Percentiles rank a stretch among this genome's conserved stretches.
Evolutionary conservation across 2,888 invertebrate species (phyloP).

Genomic region (Melanargia galathea): DNA sequence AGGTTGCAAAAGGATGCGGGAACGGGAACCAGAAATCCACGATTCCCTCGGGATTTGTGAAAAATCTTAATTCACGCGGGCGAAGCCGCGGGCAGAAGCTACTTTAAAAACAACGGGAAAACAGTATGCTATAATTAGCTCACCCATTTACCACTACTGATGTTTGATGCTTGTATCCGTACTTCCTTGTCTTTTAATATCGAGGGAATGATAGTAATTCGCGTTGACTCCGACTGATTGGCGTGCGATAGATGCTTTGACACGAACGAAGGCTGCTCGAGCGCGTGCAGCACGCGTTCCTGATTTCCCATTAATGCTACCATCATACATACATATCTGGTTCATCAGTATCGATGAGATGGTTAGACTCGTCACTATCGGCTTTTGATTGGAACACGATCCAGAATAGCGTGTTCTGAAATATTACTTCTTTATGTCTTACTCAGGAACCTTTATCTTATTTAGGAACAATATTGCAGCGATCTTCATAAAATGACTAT

Average conservation of each 20-base stretch:
- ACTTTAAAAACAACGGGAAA: too few species aligned
- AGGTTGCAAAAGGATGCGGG: too few species aligned
- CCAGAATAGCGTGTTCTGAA: background rate
- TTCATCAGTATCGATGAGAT: slow-evolving; percentile 1
- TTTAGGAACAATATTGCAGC: too few species aligned
- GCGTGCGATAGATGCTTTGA: background rate
- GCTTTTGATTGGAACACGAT: background rate
- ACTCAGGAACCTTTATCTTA: too few species aligned
- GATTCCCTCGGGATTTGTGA: too few species aligned
- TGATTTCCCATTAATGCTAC: background rate
- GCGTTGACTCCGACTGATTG: slow-evolving; percentile 4
- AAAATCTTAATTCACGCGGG: too few species aligned
- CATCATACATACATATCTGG: background rate
- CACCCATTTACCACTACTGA: background rate
- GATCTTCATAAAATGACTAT: too few species aligned
- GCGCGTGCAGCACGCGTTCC: background rate
- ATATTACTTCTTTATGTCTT: background rate
- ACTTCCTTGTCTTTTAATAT: background rate
- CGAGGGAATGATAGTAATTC: slow-evolving; percentile 9
- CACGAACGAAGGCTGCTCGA: slow-evolving; percentile 5
- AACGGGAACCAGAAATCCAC: too few species aligned
- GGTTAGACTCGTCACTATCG: background rate
- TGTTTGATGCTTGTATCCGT: background rate
- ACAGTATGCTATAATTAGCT: too few species aligned
- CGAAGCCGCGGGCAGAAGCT: too few species aligned